These are phyloP conservation scores for Euura saliciscinereae DNA, from an alignment of 1,140 invertebrate species.

Conservation along the genomic window DNA sequence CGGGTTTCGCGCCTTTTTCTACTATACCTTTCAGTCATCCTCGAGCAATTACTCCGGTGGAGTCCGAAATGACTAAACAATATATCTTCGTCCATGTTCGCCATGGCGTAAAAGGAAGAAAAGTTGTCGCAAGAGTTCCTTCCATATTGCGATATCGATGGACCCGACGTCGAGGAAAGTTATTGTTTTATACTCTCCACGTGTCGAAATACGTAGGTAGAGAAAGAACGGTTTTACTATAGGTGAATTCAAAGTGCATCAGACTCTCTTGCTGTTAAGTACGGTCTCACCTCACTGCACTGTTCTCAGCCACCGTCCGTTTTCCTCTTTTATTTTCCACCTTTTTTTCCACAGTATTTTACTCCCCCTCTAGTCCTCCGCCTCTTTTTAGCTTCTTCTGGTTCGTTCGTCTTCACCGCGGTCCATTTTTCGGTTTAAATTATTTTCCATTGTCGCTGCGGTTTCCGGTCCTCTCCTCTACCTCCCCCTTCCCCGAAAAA, in stretches of 20 bases:
- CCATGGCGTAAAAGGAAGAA: too few relatives aligned
- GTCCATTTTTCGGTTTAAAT: conserved; percentile 7
- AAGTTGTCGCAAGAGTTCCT: too few relatives aligned
- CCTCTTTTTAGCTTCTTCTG: neutral
- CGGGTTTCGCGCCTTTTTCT: neutral
- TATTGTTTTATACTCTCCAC: neutral
- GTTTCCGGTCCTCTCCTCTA: neutral
- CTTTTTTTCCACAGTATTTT: too few relatives aligned
- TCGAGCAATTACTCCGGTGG: too few relatives aligned
- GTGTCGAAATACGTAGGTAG: neutral
- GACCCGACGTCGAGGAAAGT: too few relatives aligned
- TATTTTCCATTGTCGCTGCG: conserved; percentile 7
- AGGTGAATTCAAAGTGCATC: conserved; percentile 4
- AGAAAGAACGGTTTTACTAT: neutral
- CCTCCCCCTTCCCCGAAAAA: neutral
- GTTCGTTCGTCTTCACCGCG: conserved; percentile 1
- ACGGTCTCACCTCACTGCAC: conserved; percentile 6
- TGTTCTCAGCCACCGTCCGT: conserved; percentile 1
- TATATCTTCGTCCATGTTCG: too few relatives aligned
- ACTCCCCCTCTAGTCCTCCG: too few relatives aligned
- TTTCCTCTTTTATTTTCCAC: neutral
- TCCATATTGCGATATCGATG: too few relatives aligned
- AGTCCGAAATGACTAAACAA: too few relatives aligned
- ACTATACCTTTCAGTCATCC: neutral
- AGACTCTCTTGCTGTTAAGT: conserved; percentile 7